phyloP scores from a whole-genome alignment of 1,140 invertebrate species.

The Heliconius congener region DNA sequence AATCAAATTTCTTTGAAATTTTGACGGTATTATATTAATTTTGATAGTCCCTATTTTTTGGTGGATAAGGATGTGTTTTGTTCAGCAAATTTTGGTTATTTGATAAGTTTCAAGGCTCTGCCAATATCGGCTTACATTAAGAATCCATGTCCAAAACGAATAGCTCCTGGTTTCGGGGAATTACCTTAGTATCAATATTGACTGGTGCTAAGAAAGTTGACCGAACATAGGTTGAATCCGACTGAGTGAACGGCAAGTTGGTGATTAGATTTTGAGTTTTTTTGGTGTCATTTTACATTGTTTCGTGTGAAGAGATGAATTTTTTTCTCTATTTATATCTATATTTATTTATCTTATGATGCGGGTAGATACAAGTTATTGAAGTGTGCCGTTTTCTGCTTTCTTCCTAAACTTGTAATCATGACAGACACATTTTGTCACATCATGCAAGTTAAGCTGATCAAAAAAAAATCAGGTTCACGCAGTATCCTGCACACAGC shows the following conservation, averaged over 20 bases:
- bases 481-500: too few relatives aligned
- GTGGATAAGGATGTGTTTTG: constrained; percentile 44
- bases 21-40: not conserved
- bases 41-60: constrained; percentile 42
- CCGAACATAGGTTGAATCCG: constrained; percentile 35
- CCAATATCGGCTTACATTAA: constrained; percentile 73
- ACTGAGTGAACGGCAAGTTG: constrained; percentile 20
- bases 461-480: too few relatives aligned
- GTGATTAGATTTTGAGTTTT: constrained; percentile 25
- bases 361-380: not conserved
- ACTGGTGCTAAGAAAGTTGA: constrained; percentile 28
- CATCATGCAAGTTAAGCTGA: too few relatives aligned
- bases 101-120: constrained; percentile 66
- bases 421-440: too few relatives aligned
- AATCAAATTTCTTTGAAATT: constrained; percentile 37
- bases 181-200: constrained; percentile 41
- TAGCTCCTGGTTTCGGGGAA: constrained; percentile 55
- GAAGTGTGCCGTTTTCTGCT: too few relatives aligned
- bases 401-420: too few relatives aligned
- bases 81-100: constrained; percentile 41
- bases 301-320: not conserved
- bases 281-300: constrained; percentile 15
- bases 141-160: constrained; percentile 68
- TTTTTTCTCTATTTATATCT: not conserved
- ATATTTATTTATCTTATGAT: not conserved